Percentiles rank a stretch among this genome's conserved stretches.
phyloP scores from a whole-genome alignment of 2,113 vertebrate species.

The Dendropsophus ebraccatus region DNA sequence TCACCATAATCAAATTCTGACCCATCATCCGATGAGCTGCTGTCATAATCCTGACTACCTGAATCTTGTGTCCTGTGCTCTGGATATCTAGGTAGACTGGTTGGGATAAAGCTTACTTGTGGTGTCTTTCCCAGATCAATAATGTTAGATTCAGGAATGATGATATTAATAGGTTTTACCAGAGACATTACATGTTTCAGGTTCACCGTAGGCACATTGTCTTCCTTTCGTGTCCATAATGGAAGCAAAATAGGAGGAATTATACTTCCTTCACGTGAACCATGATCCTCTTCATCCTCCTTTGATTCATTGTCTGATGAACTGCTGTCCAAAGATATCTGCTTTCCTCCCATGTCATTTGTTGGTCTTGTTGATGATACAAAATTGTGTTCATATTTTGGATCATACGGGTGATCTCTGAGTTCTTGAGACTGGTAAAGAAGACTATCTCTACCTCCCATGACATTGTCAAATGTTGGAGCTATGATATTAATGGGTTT shows the following conservation, averaged over 20 bases:
- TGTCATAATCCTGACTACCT: background rate
- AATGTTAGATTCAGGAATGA: background rate
- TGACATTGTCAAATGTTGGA: too few species aligned
- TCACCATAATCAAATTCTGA: background rate
- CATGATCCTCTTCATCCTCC: background rate
- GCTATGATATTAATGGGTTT: background rate
- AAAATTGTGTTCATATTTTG: too few species aligned
- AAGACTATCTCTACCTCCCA: background rate
- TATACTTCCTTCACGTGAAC: background rate
- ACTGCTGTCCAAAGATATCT: too few species aligned
- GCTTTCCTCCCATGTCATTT: too few species aligned
- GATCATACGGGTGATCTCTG: too few species aligned
- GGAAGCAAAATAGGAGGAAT: background rate
- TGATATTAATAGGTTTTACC: background rate
- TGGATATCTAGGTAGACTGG: background rate
- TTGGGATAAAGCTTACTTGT: background rate
- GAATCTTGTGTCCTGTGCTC: too few species aligned
- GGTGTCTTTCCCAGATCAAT: background rate
- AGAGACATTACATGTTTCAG: background rate
- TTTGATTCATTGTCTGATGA: too few species aligned
- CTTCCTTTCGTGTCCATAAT: background rate
- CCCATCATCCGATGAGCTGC: background rate
- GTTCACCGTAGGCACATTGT: background rate
- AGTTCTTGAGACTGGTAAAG: background rate
- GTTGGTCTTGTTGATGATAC: too few species aligned